phyloP scores from a whole-genome alignment of 2,888 invertebrate species.

The Sclerodermus sp. region DNA sequence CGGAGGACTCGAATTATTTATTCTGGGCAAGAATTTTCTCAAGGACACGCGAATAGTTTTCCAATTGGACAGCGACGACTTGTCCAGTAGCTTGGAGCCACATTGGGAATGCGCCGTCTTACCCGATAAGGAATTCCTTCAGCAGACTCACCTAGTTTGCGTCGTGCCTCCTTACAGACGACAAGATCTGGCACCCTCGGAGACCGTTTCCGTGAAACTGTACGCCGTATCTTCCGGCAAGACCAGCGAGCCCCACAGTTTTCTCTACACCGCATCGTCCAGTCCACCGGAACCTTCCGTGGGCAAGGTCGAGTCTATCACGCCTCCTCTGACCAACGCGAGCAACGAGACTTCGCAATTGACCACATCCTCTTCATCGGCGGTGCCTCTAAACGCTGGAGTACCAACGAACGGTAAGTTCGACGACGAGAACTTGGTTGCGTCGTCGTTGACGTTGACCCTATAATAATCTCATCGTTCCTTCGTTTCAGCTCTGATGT shows the following conservation, averaged over 20 bases:
- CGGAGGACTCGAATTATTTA: constrained; percentile 83
- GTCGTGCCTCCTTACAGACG: constrained; percentile 78
- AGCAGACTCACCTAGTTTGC: constrained; percentile 87
- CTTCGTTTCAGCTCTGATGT: constrained; percentile 41
- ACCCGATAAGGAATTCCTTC: constrained; percentile 86
- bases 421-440: too few species aligned
- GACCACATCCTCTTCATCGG: constrained; percentile 33
- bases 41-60: constrained; percentile 88
- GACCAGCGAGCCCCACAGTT: constrained; percentile 81
- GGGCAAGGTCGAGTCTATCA: constrained; percentile 43
- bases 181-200: constrained; percentile 65
- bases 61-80: constrained; percentile 60
- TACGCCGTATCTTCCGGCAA: constrained; percentile 83
- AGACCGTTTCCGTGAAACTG: constrained; percentile 75
- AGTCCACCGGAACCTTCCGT: constrained; percentile 44
- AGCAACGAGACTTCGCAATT: constrained; percentile 44
- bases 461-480: too few species aligned
- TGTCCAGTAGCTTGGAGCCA: constrained; percentile 61
- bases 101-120: constrained; percentile 81
- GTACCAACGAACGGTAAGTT: constrained; percentile 38
- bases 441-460: too few species aligned
- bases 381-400: constrained; percentile 33
- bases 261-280: constrained; percentile 70
- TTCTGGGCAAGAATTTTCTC: constrained; percentile 88
- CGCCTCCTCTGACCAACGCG: constrained; percentile 48